Base-by-base conservation (phyloP, 2,113 vertebrate species). In the Zonotrichia leucophrys region DNA sequence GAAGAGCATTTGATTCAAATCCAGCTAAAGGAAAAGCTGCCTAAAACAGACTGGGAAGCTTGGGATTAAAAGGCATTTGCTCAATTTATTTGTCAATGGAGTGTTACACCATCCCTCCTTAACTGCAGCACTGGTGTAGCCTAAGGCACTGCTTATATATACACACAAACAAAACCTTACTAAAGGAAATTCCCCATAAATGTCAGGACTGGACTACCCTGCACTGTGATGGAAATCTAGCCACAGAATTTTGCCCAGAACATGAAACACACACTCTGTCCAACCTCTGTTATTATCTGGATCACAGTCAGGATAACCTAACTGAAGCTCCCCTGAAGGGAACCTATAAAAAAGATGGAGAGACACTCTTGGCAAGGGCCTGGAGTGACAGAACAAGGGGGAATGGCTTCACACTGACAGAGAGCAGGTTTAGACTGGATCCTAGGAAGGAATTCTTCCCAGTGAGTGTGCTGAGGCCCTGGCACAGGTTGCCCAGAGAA, bases 401-500 rank as follows among this genome's bases (percentile, higher is more conserved):
- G 0, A 37, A 63, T 50, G 10, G 27, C 7, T 11, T 42, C 42
- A 42, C 0, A 50, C 18, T 42, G 15, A 33, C 35, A 70, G 5
- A 68, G 13, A 37, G 9, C 0, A 74, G 27, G 27, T 1, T 69
- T 37, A 63, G 15, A 56, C 2, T 4, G 37, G 8, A 28, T 20
- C 3, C 7, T 2, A 3, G 10, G 27, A 77, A 56, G 20, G 2
- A 56, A 70, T 23, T 42, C 0, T 63, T 42, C 22, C 18, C 41
- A 56, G 1, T 21, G 35, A 83, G 12, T 7, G 5, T 56, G 27
- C 0, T 0, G 12, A 63, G 25, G 9, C 49, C 41, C 18, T 42
- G 31, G 49, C 35, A 77, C 18, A 70, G n/a, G 41, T 2, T 56
- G 1, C 3, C 30, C 35, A 62, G n/a, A 55, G 62, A 3, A 47